Percentiles rank a stretch among this genome's conserved stretches.
phyloP scores from a whole-genome alignment of 2,113 vertebrate genomes.

The Galemys pyrenaicus region DNA sequence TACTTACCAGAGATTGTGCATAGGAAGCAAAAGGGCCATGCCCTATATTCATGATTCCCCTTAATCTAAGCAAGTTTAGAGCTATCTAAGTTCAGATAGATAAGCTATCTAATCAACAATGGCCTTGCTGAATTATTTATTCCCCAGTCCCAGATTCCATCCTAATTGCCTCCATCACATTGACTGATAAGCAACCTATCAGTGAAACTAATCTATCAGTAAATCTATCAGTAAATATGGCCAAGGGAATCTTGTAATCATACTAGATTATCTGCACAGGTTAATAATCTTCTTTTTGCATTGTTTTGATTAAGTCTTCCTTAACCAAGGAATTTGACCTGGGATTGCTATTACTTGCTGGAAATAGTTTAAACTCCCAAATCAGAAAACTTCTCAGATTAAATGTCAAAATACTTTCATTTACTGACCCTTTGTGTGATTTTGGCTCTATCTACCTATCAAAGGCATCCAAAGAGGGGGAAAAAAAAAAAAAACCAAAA shows the following conservation, averaged over 20 bases:
- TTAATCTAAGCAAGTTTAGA: neutral
- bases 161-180: neutral
- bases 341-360: neutral
- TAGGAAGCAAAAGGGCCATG: neutral
- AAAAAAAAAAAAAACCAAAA: neutral
- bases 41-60: neutral
- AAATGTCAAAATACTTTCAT: slow-evolving; percentile 34
- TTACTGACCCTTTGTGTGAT: neutral
- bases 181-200: neutral
- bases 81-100: neutral
- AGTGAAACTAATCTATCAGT: neutral
- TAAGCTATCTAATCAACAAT: neutral
- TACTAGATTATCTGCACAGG: neutral
- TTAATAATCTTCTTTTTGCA: neutral
- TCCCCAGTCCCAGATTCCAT: neutral
- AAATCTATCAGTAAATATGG: neutral
- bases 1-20: neutral
- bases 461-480: neutral
- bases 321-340: slow-evolving; percentile 5
- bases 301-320: neutral
- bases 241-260: neutral
- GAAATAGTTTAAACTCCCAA: neutral
- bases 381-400: neutral
- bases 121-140: neutral
- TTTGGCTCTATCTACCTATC: neutral